Evolutionary conservation across 2,888 invertebrate species (phyloP).

Genomic region (Andrena fulva): DNA sequence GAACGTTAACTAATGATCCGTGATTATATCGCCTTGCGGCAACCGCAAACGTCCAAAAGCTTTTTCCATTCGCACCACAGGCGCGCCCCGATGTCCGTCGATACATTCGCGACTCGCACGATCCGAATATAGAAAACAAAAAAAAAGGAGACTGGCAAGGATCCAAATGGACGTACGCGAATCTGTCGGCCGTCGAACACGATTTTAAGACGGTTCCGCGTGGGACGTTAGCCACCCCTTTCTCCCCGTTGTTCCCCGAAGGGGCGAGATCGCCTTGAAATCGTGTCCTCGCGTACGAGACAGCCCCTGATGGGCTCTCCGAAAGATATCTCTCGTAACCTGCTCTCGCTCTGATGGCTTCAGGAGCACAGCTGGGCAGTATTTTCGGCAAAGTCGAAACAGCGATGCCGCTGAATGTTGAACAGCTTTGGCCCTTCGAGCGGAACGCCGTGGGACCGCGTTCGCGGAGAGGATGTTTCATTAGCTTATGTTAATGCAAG

Average conservation of each 20-base stretch:
- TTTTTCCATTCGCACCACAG: constrained; percentile 38
- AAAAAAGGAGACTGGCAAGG: constrained; percentile 54
- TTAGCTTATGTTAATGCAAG: no score
- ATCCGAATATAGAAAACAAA: constrained; percentile 13
- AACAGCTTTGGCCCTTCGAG: background rate
- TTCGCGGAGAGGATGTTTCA: no score
- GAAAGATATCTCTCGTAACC: background rate
- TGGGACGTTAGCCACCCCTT: no score
- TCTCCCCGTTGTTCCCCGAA: constrained; percentile 6
- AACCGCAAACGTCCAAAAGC: constrained; percentile 42
- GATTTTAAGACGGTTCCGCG: constrained; percentile 28
- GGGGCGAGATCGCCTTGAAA: constrained; percentile 19
- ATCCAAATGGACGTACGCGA: constrained; percentile 63
- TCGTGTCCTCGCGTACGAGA: constrained; percentile 15
- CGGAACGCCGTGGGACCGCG: no score
- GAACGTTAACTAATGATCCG: constrained; percentile 56
- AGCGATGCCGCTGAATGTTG: background rate
- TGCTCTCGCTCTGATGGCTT: background rate
- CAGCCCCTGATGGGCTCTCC: background rate
- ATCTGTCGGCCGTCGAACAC: constrained; percentile 27
- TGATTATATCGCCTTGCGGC: constrained; percentile 67
- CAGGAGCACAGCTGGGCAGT: constrained; percentile 19
- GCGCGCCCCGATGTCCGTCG: constrained; percentile 15
- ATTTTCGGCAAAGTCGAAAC: constrained; percentile 12
- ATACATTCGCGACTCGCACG: constrained; percentile 18